Conservation (phyloP, 1,140 invertebrate genomes). For the Uloborus diversus region DNA sequence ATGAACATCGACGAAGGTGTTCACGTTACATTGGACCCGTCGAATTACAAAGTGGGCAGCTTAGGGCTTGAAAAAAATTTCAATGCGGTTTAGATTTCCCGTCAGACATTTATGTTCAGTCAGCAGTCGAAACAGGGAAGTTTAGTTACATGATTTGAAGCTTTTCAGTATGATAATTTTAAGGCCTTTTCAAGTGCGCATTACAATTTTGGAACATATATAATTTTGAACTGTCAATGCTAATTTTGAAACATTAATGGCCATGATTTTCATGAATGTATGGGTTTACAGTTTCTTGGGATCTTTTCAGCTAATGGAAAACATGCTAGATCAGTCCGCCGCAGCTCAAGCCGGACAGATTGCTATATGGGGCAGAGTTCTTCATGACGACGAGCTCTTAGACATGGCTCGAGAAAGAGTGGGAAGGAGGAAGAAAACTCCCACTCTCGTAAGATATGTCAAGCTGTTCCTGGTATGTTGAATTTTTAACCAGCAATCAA, state of each 20-base stretch:
- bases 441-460: background rate
- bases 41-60: no score
- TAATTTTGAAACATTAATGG: background rate
- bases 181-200: background rate
- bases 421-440: background rate
- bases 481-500: no score
- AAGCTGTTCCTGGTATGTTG: constrained; percentile 1
- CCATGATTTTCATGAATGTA: no score
- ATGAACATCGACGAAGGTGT: no score
- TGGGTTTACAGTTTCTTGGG: no score
- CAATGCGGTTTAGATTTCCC: no score
- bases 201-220: background rate
- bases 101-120: no score
- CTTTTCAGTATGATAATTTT: background rate
- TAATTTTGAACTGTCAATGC: background rate
- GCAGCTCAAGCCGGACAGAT: constrained; percentile 77
- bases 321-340: background rate
- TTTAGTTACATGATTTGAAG: background rate
- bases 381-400: constrained; percentile 57
- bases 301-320: background rate
- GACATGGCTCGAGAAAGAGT: constrained; percentile 63
- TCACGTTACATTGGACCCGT: no score
- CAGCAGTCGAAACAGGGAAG: background rate
- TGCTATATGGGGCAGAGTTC: constrained; percentile 71
- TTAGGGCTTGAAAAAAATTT: no score